Percentiles rank a stretch among this genome's conserved stretches.
Evolutionary conservation across 2,797 vertebrate genomes (phyloP).

Genomic region (Phrynocephalus forsythii): DNA sequence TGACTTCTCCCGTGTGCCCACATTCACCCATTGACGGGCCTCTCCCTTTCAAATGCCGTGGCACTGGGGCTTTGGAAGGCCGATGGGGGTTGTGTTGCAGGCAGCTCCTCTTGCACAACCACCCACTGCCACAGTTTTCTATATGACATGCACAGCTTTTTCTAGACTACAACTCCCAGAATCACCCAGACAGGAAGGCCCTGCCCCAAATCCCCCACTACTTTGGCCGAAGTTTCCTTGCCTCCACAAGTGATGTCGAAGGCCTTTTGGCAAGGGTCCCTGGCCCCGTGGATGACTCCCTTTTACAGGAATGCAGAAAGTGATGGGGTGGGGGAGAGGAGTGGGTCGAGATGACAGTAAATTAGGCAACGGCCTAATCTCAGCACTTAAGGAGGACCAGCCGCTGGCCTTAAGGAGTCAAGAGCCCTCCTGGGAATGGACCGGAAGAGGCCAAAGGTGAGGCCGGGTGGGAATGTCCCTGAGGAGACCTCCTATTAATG

Average conservation of each 20-base stretch:
- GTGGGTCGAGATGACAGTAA: background rate
- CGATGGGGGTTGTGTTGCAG: no score
- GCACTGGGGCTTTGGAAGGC: no score
- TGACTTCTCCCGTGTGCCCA: no score
- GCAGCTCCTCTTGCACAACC: no score
- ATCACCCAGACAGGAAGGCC: no score
- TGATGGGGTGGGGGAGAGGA: background rate
- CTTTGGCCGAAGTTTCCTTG: background rate
- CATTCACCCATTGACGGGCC: no score
- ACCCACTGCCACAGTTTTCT: no score
- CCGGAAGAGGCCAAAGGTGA: slow-evolving; percentile 10
- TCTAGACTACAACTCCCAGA: no score
- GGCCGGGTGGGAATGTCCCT: background rate
- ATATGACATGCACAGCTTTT: no score
- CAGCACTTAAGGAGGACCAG: background rate
- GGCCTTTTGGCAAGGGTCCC: background rate
- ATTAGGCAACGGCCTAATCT: background rate
- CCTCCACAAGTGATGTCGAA: background rate
- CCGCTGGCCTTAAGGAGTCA: no score
- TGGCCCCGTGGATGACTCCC: background rate
- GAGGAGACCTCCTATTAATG: background rate
- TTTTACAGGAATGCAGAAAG: background rate
- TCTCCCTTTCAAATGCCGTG: no score
- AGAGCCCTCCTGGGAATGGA: slow-evolving; percentile 22
- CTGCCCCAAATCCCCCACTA: no score